phyloP scores from a whole-genome alignment of 2,797 vertebrate species.

The Danio aesculapii region DNA sequence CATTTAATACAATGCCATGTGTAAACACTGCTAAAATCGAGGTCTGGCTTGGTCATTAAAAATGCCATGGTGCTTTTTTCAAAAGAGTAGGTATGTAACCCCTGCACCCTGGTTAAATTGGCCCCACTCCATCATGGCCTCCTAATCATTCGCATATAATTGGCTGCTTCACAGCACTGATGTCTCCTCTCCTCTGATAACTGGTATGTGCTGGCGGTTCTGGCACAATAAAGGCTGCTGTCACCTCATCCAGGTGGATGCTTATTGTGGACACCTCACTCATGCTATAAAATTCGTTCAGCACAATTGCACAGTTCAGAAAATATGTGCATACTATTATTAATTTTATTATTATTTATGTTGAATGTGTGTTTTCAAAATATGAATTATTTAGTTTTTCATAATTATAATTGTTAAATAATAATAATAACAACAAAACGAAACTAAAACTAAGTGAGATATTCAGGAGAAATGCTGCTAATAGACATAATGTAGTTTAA shows the following conservation, averaged over 20 bases:
- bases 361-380: too few species aligned
- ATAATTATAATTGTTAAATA: too few species aligned
- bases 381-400: too few species aligned
- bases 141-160: slow-evolving; percentile 18
- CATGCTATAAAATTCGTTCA: neutral
- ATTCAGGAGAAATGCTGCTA: neutral
- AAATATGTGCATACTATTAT: neutral
- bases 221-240: neutral
- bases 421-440: too few species aligned
- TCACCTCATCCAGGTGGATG: neutral
- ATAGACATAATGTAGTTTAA: neutral
- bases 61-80: slow-evolving; percentile 5
- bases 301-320: neutral
- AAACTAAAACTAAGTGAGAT: neutral
- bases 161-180: slow-evolving; percentile 6
- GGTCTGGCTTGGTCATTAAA: slow-evolving; percentile 2
- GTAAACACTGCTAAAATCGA: neutral
- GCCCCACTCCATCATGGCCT: neutral
- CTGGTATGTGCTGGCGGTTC: neutral
- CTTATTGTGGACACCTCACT: neutral
- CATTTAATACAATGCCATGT: neutral
- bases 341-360: too few species aligned
- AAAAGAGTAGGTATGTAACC: neutral
- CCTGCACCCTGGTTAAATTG: neutral
- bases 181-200: neutral